These are phyloP conservation scores for Tauraco erythrolophus DNA, from an alignment of 2,113 vertebrate genomes.

Conservation along the genomic window DNA sequence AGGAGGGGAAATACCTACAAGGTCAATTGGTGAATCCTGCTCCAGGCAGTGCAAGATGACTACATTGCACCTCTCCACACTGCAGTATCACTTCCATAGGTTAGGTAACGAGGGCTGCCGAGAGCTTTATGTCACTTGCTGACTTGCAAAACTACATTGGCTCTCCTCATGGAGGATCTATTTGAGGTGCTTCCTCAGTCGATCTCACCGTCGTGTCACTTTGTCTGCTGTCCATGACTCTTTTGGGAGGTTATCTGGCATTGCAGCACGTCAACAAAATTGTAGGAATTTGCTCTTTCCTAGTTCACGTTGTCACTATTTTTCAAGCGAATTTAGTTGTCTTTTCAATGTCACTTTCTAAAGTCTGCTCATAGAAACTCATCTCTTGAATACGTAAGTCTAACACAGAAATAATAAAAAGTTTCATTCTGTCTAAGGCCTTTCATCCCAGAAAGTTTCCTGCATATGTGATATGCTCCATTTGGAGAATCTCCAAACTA, in stretches of 20 bases:
- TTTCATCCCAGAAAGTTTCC: neutral
- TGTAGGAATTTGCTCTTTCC: neutral
- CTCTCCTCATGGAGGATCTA: neutral
- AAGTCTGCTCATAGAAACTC: neutral
- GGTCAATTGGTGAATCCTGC: neutral
- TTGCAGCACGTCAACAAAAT: neutral
- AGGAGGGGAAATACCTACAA: constrained; percentile 3
- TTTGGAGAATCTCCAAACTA: neutral
- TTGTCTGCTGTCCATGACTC: neutral
- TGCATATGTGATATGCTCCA: neutral
- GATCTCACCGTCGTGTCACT: neutral
- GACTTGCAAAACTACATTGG: neutral
- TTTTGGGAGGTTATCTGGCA: neutral
- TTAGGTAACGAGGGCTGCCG: neutral
- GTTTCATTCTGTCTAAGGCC: neutral
- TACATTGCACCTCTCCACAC: neutral
- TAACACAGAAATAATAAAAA: neutral
- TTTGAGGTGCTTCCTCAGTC: neutral
- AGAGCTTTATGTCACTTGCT: neutral
- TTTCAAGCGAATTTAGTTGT: neutral
- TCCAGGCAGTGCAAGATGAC: neutral
- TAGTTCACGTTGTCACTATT: neutral
- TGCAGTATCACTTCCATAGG: neutral
- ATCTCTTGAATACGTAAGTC: neutral
- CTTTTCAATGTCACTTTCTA: neutral